Evolutionary conservation across 2,797 vertebrate genomes (phyloP), one percentile per base, ranked within the genome.

Genomic region (Amniataba percoides): DNA sequence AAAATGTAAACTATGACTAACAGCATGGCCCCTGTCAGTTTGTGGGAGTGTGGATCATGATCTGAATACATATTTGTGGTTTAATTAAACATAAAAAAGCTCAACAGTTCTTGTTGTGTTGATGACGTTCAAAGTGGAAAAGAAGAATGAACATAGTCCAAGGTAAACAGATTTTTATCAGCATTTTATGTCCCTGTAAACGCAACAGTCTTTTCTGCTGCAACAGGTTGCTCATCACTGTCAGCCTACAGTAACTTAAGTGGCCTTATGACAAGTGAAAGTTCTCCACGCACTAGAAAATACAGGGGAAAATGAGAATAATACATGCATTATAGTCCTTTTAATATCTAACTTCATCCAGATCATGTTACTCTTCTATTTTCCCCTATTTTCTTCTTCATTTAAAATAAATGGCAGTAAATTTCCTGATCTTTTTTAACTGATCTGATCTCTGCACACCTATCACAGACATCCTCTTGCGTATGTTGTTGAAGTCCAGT

Each of bases 391-490:
- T 27, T 43, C 3, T 34, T 34, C 19, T 36, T 16, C 3, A 18
- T 15, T 7, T 18, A 56, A 48, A 40, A 23, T 31, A 42, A 53
- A 61, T 2, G 55, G 5, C 18, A 27, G 48, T 1, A 14, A 0
- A 42, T 68, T 59, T 51, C 31, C 18, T 46, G 10, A 4, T 36
- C 16, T 9, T 13, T 48, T 6, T 13, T 5, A 56, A 36, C 8
- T 71, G n/a, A 21, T 53, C 23, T 19, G 25, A 34, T 18, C n/a
- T 14, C n/a, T 45, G 14, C 87, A 84, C 86, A 98, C 97, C 97
- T 16, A 99, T 97, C 72, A 98, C 97, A 0, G 97, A 98, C 97
- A 99, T 99, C 84, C 97, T 95, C 85, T 98, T 98, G 91, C 97
- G 97, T 81, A 97, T 94, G 78, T 99, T 97, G 92, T 97, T 99